Base-by-base conservation (phyloP, 2,888 invertebrate genomes). In the Spialia ferax region DNA sequence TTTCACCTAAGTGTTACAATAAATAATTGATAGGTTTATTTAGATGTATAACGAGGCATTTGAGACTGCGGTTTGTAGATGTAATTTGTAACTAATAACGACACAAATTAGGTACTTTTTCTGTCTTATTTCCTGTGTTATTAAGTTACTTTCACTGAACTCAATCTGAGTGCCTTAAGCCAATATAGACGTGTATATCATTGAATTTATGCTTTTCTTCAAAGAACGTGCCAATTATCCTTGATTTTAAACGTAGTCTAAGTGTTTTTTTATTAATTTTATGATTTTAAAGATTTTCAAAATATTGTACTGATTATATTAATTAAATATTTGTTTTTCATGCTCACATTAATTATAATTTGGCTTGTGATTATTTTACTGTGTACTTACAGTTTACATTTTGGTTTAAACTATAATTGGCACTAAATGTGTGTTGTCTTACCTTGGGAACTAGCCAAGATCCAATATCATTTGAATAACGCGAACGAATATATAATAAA, bases 171-270 rank as follows among this genome's bases (percentile, higher is more conserved):
- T 55, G 63, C 55, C 55, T 55, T 29, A 63, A n/a, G 55, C 38
- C 38, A 54, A 22, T 6, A 20, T 35, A 38, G 26, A 26, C 20
- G 35, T 35, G 52, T 54, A 29, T 26, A 26, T 29, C 60, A 32
- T 56, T 32, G 56, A 48, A 35, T 59, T 60, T 62, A 55, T 56
- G 55, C 42, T 15, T n/a, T n/a, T 26, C 61, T 69, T 18, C 45
- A 45, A 55, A 45, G 5, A 56, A 61, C n/a, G 71, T 71, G 71
- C 71, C 71, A 71, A 71, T 67, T 69, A 66, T 48, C 50, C 23
- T 63, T 56, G 57, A 54, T 35, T 57, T 48, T 54, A 15, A 15
- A 64, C 4, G 11, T 56, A 57, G n/a, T 55, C 54, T 55, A 48
- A 63, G 63, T 56, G 32, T 57, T 56, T 57, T 56, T 63, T 64